These are phyloP conservation scores for Eulimnadia texana DNA, from an alignment of 1,140 invertebrate species.

Conservation along the genomic window DNA sequence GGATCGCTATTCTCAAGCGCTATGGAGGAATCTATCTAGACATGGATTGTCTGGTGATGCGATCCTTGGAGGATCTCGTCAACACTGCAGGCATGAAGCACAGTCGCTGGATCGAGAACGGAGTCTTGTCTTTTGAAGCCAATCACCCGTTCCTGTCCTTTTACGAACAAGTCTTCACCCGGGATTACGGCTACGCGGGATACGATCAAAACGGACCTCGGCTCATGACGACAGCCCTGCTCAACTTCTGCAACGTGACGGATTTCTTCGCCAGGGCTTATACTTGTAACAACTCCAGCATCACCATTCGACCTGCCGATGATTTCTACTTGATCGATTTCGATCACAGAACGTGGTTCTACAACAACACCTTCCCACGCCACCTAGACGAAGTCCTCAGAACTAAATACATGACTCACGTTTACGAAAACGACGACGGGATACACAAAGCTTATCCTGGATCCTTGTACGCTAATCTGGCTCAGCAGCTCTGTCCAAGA, in stretches of 20 bases:
- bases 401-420: neutral
- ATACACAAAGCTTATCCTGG: neutral
- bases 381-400: neutral
- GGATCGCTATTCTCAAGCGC: constrained; percentile 56
- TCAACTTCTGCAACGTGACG: neutral
- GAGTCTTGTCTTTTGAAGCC: neutral
- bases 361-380: neutral
- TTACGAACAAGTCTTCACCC: neutral
- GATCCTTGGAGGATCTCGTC: constrained; percentile 12
- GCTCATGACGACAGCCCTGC: neutral
- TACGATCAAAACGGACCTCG: neutral
- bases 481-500: neutral
- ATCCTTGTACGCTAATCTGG: neutral
- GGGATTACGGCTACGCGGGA: neutral
- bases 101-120: neutral
- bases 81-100: neutral
- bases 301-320: neutral
- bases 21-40: constrained; percentile 64
- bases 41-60: constrained; percentile 53
- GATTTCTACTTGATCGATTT: neutral
- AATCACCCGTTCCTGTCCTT: constrained; percentile 3
- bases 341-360: neutral
- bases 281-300: neutral
- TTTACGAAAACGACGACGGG: neutral
- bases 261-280: neutral